Evolutionary conservation across 1,140 invertebrate genomes (phyloP), one percentile per base, ranked within the genome.

Genomic region (Aphis gossypii): DNA sequence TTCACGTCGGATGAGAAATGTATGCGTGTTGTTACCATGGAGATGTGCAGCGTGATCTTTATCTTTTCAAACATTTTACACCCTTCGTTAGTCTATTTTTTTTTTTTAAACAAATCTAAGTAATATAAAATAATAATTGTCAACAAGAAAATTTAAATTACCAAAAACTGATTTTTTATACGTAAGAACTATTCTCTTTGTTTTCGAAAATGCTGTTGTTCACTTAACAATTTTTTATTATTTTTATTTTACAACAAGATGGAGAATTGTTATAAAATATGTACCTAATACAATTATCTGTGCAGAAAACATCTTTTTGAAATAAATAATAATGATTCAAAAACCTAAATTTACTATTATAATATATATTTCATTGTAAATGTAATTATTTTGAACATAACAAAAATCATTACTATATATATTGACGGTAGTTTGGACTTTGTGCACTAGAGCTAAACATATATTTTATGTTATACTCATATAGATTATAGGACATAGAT

Each of bases 21-120:
- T 86, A 86, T 30, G 84, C 2, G 38, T 44, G 84, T 84, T 86
- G 84, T 86, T 86, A 18, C 84, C 41, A 86, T 86, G 84, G 41
- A 30, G 1, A 86, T 30, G 41, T 44, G 30, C n/a, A 76, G n/a
- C n/a, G 9, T 46, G 84, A 46, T 86, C 41, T 30, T 44, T 46
- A 46, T 46, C 8, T n/a, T 86, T 86, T 86, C 5, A 46, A 46
- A 86, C 25, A 30, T 44, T 86, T 86, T n/a, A 44, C 11, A 30
- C 23, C 25, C 30, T 46, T 30, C 25, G 41, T 46, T 44, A 46
- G 60, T 76, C 60, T 76, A 35, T 35, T 41, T 41, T 41, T 44
- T 23, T 41, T 84, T 84, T n/a, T 6, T 18, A 46, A 86, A 46
- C 11, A 18, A 86, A 46, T 23, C 11, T n/a, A 18, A 86, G 35